These are phyloP conservation scores for Rhagophthalmus giganteus DNA, from an alignment of 2,888 invertebrate species.

Conservation along the genomic window DNA sequence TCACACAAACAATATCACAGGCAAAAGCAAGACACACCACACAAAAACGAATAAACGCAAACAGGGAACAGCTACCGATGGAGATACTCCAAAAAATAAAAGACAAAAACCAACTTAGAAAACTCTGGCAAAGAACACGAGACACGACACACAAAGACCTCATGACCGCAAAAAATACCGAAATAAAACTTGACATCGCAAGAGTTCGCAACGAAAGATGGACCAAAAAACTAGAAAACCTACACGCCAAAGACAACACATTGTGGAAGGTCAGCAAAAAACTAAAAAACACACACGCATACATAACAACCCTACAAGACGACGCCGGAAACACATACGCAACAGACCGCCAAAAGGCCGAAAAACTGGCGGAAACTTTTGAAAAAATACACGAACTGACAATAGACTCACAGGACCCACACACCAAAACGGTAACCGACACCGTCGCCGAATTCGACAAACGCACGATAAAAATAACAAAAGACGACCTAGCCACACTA, in stretches of 20 bases:
- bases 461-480: not conserved
- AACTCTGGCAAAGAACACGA: not conserved
- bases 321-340: not conserved
- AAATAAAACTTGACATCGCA: conserved; percentile 1
- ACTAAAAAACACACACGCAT: not conserved
- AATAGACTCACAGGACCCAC: not conserved
- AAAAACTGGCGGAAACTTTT: not conserved
- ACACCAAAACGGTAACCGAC: not conserved
- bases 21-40: not conserved
- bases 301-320: not conserved
- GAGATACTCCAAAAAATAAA: not conserved
- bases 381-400: not conserved
- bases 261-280: not conserved
- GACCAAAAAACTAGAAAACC: no score
- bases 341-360: not conserved
- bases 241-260: not conserved
- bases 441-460: not conserved
- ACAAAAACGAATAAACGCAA: not conserved
- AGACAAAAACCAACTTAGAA: not conserved
- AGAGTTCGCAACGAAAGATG: no score
- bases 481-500: not conserved
- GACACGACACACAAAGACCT: not conserved
- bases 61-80: not conserved
- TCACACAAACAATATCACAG: not conserved
- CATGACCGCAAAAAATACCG: not conserved